Evolutionary conservation across 2,888 invertebrate genomes (phyloP), one percentile per base, ranked within the genome.

Genomic region (Aleiodes leptofemur): DNA sequence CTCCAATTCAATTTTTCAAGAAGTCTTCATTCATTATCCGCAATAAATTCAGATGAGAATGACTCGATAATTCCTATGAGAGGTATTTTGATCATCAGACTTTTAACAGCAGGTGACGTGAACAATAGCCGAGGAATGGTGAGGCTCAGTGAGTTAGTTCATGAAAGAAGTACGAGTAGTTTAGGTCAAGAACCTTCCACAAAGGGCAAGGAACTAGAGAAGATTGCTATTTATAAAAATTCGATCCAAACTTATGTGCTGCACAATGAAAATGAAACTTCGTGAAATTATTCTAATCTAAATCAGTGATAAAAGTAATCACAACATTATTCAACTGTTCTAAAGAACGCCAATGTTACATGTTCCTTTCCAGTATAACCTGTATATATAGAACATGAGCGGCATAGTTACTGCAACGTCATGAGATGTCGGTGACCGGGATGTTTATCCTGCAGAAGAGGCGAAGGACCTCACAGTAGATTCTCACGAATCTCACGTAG

Each of bases 341-440:
- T 29, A 11, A 68, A 68, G 23, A 69, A 9, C 43, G 5, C 4
- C 34, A 16, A 43, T 16, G 31, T 38, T 34, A 38, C 14, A 38
- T 13, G 53, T 8, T 16, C 8, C 53, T 16, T 16, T 16, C 5
- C 14, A 16, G 16, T 16, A 9, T 53, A 53, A 34, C 6, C 16
- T 53, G 8, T 53, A 16, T 53, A 6, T n/a, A 53, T 16, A 16
- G 29, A 61, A 64, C 16, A 38, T 34, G 14, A 48, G 29, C 38
- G 59, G 53, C 48, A 55, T 38, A 56, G 66, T 69, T 72, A 73
- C 64, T 68, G 70, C 74, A 50, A 68, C 59, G 79, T 78, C 79
- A 74, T 13, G 64, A 83, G 82, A 84, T 84, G 85, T 83, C 86
- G 86, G 83, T 85, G 84, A 86, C 86, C 86, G 83, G 84, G 84